Evolutionary conservation across 2,888 invertebrate genomes (phyloP), one percentile per base, ranked within the genome.

Genomic region (Torymus tubicola): DNA sequence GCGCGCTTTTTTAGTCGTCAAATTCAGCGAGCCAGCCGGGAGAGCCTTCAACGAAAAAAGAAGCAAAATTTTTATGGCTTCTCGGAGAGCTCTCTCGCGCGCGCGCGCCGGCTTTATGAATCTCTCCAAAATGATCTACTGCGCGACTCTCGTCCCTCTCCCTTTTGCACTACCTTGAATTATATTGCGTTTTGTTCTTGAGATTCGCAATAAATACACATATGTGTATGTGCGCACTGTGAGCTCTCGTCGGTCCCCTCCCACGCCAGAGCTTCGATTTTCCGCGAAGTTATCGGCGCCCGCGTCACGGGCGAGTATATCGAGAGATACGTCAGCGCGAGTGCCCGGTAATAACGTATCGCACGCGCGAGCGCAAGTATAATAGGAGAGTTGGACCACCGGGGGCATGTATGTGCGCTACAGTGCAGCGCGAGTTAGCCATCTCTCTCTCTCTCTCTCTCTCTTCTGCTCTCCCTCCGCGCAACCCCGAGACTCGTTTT

Each of bases 401-500:
- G 61, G 21, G 21, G 61, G 61, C 61, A 50, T 18, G 13, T 50
- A 52, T 12, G 68, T 64, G 73, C 74, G 71, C n/a, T 68, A 78
- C 76, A 73, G 61, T 10, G 63, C 24, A 69, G 73, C 78, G 74
- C 77, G 80, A 78, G 80, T 58, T 76, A 58, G 71, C 72, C 75
- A 79, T 82, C 80, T 80, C 80, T 82, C 80, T 53, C 77, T 61
- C 67, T 24, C 79, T 82, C 80, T 80, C 78, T 82, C 80, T 50
- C 77, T 61, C 67, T 21, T n/a, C n/a, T n/a, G n/a, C n/a, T n/a
- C n/a, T n/a, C n/a, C 31, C 31, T 31, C 31, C 31, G 31, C 4
- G 31, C 31, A 31, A 8, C 31, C 31, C 31, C 31, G 31, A 31
- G 64, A 21, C 78, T 13, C 55, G 31, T 21, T 58, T 65, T 21